Percentiles rank a stretch among this genome's conserved stretches.
phyloP scores from a whole-genome alignment of 2,113 vertebrate species.

The Sprattus sprattus region DNA sequence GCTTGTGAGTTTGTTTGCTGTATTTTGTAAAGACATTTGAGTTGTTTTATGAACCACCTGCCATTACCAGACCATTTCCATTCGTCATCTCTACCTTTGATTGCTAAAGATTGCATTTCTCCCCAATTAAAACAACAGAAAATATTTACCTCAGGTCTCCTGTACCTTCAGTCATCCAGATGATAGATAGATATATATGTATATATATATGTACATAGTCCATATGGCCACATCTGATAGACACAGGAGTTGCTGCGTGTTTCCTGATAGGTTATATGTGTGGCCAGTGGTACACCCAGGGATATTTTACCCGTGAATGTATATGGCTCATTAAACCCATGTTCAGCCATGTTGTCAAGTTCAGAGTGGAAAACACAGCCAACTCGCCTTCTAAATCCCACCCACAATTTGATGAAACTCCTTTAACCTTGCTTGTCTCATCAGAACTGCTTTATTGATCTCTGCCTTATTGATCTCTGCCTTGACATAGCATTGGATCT shows the following conservation, averaged over 20 bases:
- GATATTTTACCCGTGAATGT: background rate
- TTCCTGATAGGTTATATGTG: no score
- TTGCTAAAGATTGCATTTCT: background rate
- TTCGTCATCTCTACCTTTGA: background rate
- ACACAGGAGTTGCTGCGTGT: background rate
- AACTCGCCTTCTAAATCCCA: background rate
- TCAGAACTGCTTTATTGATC: no score
- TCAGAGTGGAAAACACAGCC: background rate
- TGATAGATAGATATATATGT: background rate
- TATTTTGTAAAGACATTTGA: constrained; percentile 8
- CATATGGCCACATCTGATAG: background rate
- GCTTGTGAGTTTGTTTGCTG: background rate
- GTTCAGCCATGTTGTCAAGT: background rate
- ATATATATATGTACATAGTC: background rate
- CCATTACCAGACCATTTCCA: background rate
- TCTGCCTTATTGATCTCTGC: background rate
- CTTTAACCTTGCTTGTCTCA: no score
- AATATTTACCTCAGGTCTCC: background rate
- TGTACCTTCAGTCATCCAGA: background rate
- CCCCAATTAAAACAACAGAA: background rate
- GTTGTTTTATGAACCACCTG: background rate
- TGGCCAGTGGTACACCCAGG: background rate
- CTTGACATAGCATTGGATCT: background rate
- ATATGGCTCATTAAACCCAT: background rate
- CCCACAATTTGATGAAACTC: no score